phyloP scores from a whole-genome alignment of 2,113 vertebrate genomes.

The Seriola rivoliana region DNA sequence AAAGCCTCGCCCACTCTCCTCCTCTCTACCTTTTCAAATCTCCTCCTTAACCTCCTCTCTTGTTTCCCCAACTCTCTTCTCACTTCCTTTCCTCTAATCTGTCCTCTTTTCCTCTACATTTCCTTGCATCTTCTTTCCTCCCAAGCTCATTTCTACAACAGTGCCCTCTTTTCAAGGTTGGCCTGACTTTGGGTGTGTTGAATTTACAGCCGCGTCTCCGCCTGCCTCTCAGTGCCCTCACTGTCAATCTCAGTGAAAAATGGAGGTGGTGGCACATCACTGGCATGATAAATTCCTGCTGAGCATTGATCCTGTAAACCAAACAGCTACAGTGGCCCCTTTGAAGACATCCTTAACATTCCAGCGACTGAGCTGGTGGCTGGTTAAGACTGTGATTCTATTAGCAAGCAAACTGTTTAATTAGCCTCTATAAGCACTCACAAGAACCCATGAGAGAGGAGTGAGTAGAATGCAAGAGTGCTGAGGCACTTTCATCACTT shows the following conservation, averaged over 20 bases:
- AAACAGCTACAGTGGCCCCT: slow-evolving; percentile 70
- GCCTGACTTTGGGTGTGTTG: slow-evolving; percentile 79
- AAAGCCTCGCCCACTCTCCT: slow-evolving; percentile 60
- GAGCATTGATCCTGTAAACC: slow-evolving; percentile 55
- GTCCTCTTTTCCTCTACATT: slow-evolving; percentile 38
- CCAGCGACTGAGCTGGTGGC: slow-evolving; percentile 48
- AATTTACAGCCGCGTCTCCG: slow-evolving; percentile 77
- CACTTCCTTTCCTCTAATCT: slow-evolving; percentile 55
- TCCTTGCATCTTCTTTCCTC: slow-evolving; percentile 53
- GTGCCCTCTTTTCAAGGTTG: slow-evolving; percentile 79
- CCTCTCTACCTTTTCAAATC: slow-evolving; percentile 39
- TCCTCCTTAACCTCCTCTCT: slow-evolving; percentile 36
- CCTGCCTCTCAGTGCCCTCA: slow-evolving; percentile 76
- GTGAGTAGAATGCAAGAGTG: slow-evolving; percentile 55
- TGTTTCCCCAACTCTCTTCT: slow-evolving; percentile 34
- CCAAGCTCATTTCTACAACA: slow-evolving; percentile 56
- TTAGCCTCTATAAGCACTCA: slow-evolving; percentile 74
- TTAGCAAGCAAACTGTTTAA: slow-evolving; percentile 77
- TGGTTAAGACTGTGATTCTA: slow-evolving; percentile 68
- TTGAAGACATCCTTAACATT: slow-evolving; percentile 66
- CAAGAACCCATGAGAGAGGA: slow-evolving; percentile 67
- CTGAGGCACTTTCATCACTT: slow-evolving; percentile 55
- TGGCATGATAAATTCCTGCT: slow-evolving; percentile 77
- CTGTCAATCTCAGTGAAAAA: slow-evolving; percentile 80
- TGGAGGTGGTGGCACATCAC: slow-evolving; percentile 70